Evolutionary conservation across 2,888 invertebrate genomes (phyloP), one percentile per base, ranked within the genome.

Genomic region (Sipha maydis): DNA sequence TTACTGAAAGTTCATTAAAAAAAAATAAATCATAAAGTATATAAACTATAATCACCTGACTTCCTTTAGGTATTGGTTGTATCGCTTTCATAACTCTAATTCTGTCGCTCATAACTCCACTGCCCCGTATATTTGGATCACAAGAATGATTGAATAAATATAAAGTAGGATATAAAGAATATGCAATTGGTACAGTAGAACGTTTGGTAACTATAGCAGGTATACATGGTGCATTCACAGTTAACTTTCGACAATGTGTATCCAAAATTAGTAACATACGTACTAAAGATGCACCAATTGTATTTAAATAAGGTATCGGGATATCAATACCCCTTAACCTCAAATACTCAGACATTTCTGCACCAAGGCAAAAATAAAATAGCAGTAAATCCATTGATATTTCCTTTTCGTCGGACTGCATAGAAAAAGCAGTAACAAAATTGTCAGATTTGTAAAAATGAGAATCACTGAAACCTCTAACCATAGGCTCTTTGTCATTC

Each of bases 31-130:
- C n/a, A n/a, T n/a, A n/a, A n/a, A 34, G 34, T 3, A 34, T 34
- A 34, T 3, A 34, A 56, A 75, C 9, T 61, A 11, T 71, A 83
- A 11, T 83, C 17, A 83, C 83, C 75, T 83, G 73, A 75, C 28
- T 56, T 83, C 83, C 83, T 73, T 75, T 83, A 5, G 73, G 56
- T 38, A 83, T 83, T 34, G 73, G 83, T 73, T 83, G 83, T 34
- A 56, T 48, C 8, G 73, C 83, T 56, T n/a, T 83, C 34, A 83
- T 25, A 56, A 73, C 73, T 34, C n/a, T 83, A 14, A 21, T 48
- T 34, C 34, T 56, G 4, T 38, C 56, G 34, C 25, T n/a, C 21
- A 83, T 34, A 8, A 34, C 7, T 56, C 83, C 83, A 83, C 73
- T 73, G 0, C 19, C 17, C 19, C 11, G 54, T n/a, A 83, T n/a